Base-by-base conservation (phyloP, 2,797 vertebrate species). In the Remorina albescens region DNA sequence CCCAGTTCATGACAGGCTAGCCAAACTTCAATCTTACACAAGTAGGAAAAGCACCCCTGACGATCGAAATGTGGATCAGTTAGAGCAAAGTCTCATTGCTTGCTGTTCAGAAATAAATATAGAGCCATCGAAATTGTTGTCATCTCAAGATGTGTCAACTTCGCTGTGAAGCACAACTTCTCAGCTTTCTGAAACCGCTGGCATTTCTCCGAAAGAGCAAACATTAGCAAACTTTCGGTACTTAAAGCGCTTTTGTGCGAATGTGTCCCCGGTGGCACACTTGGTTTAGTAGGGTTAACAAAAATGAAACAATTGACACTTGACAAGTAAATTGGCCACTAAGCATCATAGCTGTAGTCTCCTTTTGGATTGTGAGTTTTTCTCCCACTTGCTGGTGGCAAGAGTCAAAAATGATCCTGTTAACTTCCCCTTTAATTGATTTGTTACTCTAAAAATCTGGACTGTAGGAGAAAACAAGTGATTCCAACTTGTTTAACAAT, bases 1-100 rank as follows among this genome's bases (percentile, higher is more conserved):
- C 67, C 64, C 59, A 78, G 63, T 71, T 85, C 64, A 76, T 49
- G 16, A 73, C 21, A 69, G 80, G 67, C 82, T 55, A 68, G 54
- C 34, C 16, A 57, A 41, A 76, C 70, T 76, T 54, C 30, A 74
- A 32, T 37, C 57, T 68, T 62, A 61, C 26, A 50, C 53, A 76
- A 71, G 42, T 59, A 56, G 41, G 36, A 74, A 71, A 62, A 71
- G 81, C 74, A 81, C 61, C 62, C 71, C 54, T n/a, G 13, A 44
- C 57, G 19, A 71, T 81, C n/a, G 62, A 21, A 36, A 37, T 41
- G 2, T 13, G 55, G 39, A 57, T 41, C 32, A 6, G 1, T 46
- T 41, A 34, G 37, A 41, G 47, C 47, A 64, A 55, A 54, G 25
- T 26, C 34, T 26, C 39, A 34, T 12, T 4, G 12, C 28, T 66